Evolutionary conservation across 2,888 invertebrate species (phyloP).

Genomic region (Coelinius sp.): DNA sequence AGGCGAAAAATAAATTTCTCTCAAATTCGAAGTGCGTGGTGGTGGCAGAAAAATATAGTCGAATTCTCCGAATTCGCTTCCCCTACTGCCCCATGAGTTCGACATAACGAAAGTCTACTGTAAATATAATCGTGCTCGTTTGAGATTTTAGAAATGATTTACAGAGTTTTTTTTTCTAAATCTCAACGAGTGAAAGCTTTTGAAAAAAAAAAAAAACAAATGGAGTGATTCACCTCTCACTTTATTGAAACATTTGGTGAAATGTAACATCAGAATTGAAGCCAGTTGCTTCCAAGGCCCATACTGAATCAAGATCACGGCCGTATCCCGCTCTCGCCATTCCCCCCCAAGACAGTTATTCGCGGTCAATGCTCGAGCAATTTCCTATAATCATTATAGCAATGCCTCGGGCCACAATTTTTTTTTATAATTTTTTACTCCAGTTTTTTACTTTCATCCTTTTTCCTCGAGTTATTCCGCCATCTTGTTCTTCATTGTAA

Average conservation of each 20-base stretch:
- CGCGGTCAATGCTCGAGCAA: slow-evolving; percentile 42
- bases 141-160: no score
- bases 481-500: background rate
- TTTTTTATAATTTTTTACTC: slow-evolving; percentile 14
- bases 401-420: slow-evolving; percentile 29
- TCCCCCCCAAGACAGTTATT: slow-evolving; percentile 39
- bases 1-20: no score
- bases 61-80: no score
- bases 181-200: background rate
- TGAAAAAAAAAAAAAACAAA: background rate
- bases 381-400: slow-evolving; percentile 38
- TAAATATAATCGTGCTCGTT: no score
- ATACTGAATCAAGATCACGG: slow-evolving; percentile 38
- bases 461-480: background rate
- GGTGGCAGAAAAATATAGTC: no score
- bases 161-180: no score
- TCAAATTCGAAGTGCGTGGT: no score
- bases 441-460: slow-evolving; percentile 2
- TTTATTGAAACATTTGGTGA: background rate
- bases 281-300: slow-evolving; percentile 30
- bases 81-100: no score
- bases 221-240: background rate
- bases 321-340: slow-evolving; percentile 20
- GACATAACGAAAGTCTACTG: no score
- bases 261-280: background rate